Conservation (phyloP, 2,113 vertebrate species). For the Passer domesticus region DNA sequence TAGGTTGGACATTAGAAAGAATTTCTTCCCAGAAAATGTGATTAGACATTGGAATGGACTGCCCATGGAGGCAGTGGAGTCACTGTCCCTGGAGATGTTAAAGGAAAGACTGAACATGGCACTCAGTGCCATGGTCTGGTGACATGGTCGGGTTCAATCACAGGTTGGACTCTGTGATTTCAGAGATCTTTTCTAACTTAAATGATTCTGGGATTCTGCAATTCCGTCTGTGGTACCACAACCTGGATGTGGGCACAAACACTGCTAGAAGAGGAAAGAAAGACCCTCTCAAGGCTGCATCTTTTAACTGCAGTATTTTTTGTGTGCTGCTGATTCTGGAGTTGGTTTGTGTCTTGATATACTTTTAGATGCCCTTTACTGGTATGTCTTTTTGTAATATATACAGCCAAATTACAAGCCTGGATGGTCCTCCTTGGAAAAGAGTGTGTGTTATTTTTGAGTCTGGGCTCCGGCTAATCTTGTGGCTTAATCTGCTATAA, state of each 20-base stretch:
- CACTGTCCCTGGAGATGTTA: rapidly evolving
- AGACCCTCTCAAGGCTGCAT: neutral
- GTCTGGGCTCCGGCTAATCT: neutral
- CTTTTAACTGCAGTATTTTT: neutral
- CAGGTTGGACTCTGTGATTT: neutral
- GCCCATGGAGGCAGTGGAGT: neutral
- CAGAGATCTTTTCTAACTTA: neutral
- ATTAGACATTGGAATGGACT: neutral
- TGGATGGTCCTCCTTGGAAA: neutral
- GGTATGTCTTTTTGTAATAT: neutral
- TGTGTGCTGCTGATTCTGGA: neutral
- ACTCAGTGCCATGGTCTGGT: neutral
- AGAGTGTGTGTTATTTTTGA: neutral
- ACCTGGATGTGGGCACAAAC: neutral
- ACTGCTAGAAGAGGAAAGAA: neutral
- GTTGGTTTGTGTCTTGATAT: neutral
- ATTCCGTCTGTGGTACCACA: rapidly evolving
- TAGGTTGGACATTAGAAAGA: neutral
- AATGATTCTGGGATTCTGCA: neutral
- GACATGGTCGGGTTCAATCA: neutral
- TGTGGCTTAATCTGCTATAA: neutral
- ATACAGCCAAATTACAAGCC: neutral
- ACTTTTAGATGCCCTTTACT: neutral
- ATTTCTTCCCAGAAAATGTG: neutral
- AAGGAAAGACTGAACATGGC: neutral